These are phyloP conservation scores for Helostoma temminkii DNA, from an alignment of 2,797 vertebrate species.

Conservation along the genomic window DNA sequence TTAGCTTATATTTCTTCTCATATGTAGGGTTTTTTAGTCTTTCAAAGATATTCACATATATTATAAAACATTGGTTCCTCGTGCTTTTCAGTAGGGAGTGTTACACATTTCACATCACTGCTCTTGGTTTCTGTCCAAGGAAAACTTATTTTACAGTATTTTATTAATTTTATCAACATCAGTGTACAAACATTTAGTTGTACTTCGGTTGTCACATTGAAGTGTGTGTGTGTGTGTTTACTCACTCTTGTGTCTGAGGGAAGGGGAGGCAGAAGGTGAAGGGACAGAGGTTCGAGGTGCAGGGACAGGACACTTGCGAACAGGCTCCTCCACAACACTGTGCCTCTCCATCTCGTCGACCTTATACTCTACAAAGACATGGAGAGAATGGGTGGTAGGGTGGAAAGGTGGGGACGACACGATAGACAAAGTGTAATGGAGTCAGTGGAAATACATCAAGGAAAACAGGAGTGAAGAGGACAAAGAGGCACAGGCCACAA, in stretches of 20 bases:
- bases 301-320: conserved; percentile 85
- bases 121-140: not conserved
- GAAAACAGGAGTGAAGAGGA: not conserved
- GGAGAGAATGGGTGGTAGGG: not conserved
- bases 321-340: conserved; percentile 84
- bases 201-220: not conserved
- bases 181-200: not conserved
- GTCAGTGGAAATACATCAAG: not conserved
- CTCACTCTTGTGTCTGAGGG: conserved; percentile 94
- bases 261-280: conserved; percentile 88
- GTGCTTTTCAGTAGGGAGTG: not conserved
- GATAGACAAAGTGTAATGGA: not conserved
- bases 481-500: not conserved
- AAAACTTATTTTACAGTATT: not conserved
- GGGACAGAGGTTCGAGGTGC: conserved; percentile 88
- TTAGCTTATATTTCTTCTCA: not conserved
- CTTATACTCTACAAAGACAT: conserved; percentile 86
- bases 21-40: not conserved
- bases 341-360: conserved; percentile 86
- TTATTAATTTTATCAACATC: not conserved
- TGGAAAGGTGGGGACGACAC: not conserved
- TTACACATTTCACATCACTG: not conserved
- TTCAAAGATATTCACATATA: not conserved
- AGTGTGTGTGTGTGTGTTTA: conserved; percentile 8
- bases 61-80: not conserved